Evolutionary conservation across 2,113 vertebrate species (phyloP), one percentile per base, ranked within the genome.

Genomic region (Pseudorectes ferrugineus): DNA sequence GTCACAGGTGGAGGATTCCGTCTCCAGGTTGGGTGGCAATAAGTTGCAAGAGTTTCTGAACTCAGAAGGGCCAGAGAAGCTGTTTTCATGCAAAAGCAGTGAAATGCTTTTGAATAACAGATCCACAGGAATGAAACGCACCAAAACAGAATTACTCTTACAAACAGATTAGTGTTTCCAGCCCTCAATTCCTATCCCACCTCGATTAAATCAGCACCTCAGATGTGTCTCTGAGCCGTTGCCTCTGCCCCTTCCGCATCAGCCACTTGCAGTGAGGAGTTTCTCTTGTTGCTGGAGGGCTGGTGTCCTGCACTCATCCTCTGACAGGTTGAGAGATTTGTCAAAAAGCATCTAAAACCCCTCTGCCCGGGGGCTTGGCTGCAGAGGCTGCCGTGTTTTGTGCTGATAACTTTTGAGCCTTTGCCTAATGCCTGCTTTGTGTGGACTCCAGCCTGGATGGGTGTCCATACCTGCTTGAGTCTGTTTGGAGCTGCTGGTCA

Each of bases 301-400:
- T 76, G 71, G 23, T 74, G 49, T 40, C 87, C 87, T 91, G 58
- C 48, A 18, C 85, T 88, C 48, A 51, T 31, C n/a, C 92, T 80
- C 92, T 94, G 46, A n/a, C 71, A 92, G 65, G 62, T 38, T 85
- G 95, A 91, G 89, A 96, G 87, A 71, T 95, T 65, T 65, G 79
- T 57, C 38, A 59, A 33, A 89, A 84, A 89, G 84, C 71, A 84
- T 71, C 82, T 71, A 33, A 51, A 63, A 80, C 52, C 48, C 70
- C 82, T 77, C 83, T 95, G 71, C 79, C 79, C 0, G 0, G 52
- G 52, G 63, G 52, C 88, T 82, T 87, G 78, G 90, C 93, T 94
- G 3, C 45, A 71, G 90, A 93, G 38, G 61, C 92, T 94, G 93
- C 82, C 0, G 2, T 89, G 72, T 77, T 81, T 83, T 74, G 48